phyloP scores from a whole-genome alignment of 2,797 vertebrate species.

The Diglossa cyanea region DNA sequence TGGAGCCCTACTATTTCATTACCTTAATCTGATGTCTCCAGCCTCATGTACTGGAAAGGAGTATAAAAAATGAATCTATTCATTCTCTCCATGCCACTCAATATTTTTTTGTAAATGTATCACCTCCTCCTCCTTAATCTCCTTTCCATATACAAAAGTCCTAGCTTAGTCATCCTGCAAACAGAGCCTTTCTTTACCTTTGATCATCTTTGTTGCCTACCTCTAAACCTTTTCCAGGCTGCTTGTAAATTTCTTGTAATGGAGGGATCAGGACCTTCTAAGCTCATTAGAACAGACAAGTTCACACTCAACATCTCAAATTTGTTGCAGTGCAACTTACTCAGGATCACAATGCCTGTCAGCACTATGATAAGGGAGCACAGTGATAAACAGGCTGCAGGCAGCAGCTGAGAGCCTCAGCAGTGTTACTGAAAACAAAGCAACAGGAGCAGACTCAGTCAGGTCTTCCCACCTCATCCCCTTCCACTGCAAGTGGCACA shows the following conservation, averaged over 20 bases:
- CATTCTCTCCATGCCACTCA: background rate
- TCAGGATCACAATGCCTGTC: background rate
- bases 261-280: background rate
- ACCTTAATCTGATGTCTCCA: background rate
- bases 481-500: background rate
- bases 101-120: background rate
- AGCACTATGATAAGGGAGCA: rapidly evolving
- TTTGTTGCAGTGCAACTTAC: background rate
- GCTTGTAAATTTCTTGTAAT: background rate
- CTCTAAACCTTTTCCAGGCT: background rate
- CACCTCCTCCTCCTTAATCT: background rate
- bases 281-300: background rate
- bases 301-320: background rate
- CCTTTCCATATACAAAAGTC: background rate
- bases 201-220: background rate
- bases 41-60: background rate
- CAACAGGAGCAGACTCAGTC: background rate
- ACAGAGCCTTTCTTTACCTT: background rate
- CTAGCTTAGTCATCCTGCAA: background rate
- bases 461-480: background rate
- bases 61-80: background rate
- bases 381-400: background rate
- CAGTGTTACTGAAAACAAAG: background rate
- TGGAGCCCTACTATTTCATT: background rate
- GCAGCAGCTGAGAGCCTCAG: background rate